phyloP scores from a whole-genome alignment of 2,797 vertebrate species.

The Sternotherus odoratus region DNA sequence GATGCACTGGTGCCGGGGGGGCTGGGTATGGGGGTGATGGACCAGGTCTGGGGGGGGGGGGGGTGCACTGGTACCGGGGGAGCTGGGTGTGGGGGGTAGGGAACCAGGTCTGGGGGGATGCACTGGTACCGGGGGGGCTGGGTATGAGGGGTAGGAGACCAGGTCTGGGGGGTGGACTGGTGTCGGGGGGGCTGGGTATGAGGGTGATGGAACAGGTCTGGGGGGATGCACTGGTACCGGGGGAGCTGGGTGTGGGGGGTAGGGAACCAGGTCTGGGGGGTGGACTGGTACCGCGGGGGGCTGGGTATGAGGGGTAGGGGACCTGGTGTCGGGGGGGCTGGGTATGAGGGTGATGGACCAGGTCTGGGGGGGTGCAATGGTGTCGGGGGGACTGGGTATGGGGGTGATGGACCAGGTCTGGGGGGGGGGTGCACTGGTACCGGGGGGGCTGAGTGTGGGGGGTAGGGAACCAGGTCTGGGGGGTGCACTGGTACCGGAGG shows the following conservation, averaged over 20 bases:
- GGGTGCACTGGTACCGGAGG: too few relatives aligned
- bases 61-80: background rate
- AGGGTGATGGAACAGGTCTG: too few relatives aligned
- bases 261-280: background rate
- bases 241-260: too few relatives aligned
- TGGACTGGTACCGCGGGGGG: rapidly evolving
- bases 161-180: rapidly evolving
- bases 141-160: background rate
- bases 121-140: background rate
- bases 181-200: background rate
- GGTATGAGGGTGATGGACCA: rapidly evolving
- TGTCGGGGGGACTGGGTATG: too few relatives aligned
- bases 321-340: rapidly evolving
- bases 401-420: background rate
- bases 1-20: too few relatives aligned
- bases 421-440: too few relatives aligned
- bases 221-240: too few relatives aligned
- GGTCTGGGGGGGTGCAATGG: background rate
- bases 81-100: background rate
- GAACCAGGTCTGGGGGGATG: rapidly evolving
- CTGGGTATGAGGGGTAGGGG: too few relatives aligned
- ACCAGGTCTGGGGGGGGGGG: background rate
- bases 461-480: too few relatives aligned
- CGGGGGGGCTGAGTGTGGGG: too few relatives aligned
- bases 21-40: too few relatives aligned